A percentile compares a stretch with the other conserved stretches of the same genome.
phyloP scores from a whole-genome alignment of 2,797 vertebrate species.

The Mormyrops boulengeri region DNA sequence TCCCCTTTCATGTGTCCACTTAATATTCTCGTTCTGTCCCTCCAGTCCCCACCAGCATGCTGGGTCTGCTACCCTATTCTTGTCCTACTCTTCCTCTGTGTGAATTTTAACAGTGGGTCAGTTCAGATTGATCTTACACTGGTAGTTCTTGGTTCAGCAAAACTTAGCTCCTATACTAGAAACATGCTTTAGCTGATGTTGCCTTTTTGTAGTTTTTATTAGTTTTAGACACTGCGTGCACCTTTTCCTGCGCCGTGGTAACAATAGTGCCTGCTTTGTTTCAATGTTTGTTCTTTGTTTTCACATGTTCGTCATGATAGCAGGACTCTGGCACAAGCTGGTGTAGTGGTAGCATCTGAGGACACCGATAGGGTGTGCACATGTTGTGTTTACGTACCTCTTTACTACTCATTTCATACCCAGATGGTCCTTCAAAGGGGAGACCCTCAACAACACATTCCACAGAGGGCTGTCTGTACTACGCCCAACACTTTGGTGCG shows the following conservation, averaged over 20 bases:
- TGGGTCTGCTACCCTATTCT: not conserved
- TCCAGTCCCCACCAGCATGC: not conserved
- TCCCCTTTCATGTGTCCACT: not conserved
- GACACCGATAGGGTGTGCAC: not conserved
- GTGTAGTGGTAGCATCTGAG: not conserved
- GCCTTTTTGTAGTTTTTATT: not conserved
- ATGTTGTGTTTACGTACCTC: not conserved
- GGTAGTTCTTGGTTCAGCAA: not conserved
- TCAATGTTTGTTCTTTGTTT: not conserved
- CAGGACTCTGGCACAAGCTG: not conserved
- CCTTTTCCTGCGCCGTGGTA: too few relatives aligned
- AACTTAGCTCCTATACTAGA: not conserved
- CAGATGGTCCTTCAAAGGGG: not conserved
- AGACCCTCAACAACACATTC: not conserved
- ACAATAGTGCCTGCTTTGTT: not conserved
- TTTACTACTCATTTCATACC: not conserved
- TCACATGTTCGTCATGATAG: not conserved
- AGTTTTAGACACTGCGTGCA: not conserved
- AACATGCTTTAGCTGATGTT: not conserved
- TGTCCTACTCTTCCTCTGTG: not conserved
- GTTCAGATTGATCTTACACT: not conserved
- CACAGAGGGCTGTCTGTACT: not conserved
- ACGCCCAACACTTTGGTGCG: not conserved
- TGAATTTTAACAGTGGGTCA: not conserved
- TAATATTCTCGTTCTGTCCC: not conserved